Evolutionary conservation across 2,888 invertebrate species (phyloP).

Genomic region (Luffia ferchaultella): DNA sequence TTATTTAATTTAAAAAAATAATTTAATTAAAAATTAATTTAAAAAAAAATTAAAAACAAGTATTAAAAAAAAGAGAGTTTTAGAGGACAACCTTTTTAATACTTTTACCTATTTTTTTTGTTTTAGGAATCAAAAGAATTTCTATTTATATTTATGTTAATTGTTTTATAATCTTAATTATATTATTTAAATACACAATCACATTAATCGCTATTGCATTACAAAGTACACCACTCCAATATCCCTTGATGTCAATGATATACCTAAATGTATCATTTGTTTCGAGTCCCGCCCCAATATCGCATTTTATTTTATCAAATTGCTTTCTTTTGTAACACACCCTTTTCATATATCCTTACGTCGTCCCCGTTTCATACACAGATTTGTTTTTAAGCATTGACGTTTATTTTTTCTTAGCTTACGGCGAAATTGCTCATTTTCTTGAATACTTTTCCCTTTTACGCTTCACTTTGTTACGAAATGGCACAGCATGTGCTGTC

Average conservation of each 20-base stretch:
- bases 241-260: conserved; percentile 41
- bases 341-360: conserved; percentile 37
- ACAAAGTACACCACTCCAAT: no score
- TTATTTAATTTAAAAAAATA: no score
- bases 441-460: neutral
- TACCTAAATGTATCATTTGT: conserved; percentile 64
- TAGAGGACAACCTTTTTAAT: no score
- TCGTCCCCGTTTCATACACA: conserved; percentile 29
- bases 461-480: neutral
- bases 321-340: conserved; percentile 54
- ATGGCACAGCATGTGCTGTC: neutral
- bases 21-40: no score
- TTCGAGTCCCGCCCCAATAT: conserved; percentile 41
- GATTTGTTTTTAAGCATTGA: conserved; percentile 59
- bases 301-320: conserved; percentile 60
- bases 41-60: no score
- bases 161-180: no score
- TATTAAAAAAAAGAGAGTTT: no score
- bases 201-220: no score
- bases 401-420: conserved; percentile 56
- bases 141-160: no score
- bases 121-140: no score
- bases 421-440: conserved; percentile 48
- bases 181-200: no score
- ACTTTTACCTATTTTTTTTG: no score